Base-by-base conservation (phyloP, 2,113 vertebrate species). In the Orcinus orca region DNA sequence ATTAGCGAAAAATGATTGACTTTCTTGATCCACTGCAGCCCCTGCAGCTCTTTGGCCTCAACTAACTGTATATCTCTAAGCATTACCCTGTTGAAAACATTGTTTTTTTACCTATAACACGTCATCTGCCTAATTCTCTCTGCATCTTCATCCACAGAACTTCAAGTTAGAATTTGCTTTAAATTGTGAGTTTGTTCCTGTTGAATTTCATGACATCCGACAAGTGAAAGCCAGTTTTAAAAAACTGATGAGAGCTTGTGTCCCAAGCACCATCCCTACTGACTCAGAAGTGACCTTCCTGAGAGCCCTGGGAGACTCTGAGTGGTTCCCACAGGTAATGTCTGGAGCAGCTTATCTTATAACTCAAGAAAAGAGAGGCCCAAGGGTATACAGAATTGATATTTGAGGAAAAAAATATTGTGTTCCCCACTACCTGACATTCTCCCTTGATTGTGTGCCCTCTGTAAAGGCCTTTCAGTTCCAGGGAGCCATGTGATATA, bases 121-220 rank as follows among this genome's bases (percentile, higher is more conserved):
- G 62, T 77, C 74, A 89, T 93, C 74, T 95, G 60, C 97, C 87
- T 97, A 82, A 93, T 76, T 93, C 62, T 96, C 96, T 96, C 96
- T 91, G 95, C 71, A 90, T 97, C 80, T 98, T 98, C 80, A 62
- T 98, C 74, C 93, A 33, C 98, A 99, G 99, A 99, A 99, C 85
- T 99, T 99, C 97, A 99, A 99, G 98, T 98, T 99, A 97, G 99
- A 99, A 98, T 99, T 99, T 92, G 98, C 99, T 96, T 98, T 99
- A 98, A 99, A 99, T 98, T 99, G 99, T 98, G 99, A 99, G 97
- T 99, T 99, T 98, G 99, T 99, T 97, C 99, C 99, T n/a, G 99
- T 99, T 97, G 99, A 99, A 97, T 99, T 99, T 98, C 98, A 99
- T 65, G 99, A 99, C 97, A 99, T 99, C 4, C 99, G 99, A 94